Evolutionary conservation across 1,140 invertebrate genomes (phyloP).

Genomic region (Psilanteris sp.): DNA sequence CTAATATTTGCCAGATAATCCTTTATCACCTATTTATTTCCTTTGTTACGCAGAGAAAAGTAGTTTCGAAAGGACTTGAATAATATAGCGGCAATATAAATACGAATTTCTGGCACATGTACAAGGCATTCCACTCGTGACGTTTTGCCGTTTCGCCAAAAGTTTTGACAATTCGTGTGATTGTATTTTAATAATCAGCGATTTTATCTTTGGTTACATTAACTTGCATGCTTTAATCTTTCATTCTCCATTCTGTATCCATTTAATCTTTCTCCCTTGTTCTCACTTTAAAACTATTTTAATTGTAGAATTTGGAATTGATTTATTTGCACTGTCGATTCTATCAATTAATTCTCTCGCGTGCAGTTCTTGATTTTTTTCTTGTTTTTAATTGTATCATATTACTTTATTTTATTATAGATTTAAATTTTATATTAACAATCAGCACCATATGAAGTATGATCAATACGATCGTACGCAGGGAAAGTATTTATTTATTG

Average conservation of each 20-base stretch:
- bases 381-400: slow-evolving; percentile 21
- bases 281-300: too few relatives aligned
- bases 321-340: slow-evolving; percentile 34
- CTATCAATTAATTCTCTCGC: slow-evolving; percentile 14
- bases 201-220: slow-evolving; percentile 29
- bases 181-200: slow-evolving; percentile 42
- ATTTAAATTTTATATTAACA: slow-evolving; percentile 40
- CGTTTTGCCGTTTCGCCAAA: slow-evolving; percentile 64
- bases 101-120: slow-evolving; percentile 76
- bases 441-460: slow-evolving; percentile 59
- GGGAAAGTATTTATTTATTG: slow-evolving; percentile 45
- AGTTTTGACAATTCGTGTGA: slow-evolving; percentile 49
- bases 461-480: slow-evolving; percentile 61
- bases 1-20: slow-evolving; percentile 15
- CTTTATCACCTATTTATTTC: background rate
- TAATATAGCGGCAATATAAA: slow-evolving; percentile 70
- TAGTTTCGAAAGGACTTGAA: slow-evolving; percentile 47
- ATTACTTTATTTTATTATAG: slow-evolving; percentile 23
- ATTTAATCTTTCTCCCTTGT: slow-evolving; percentile 5
- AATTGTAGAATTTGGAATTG: too few relatives aligned
- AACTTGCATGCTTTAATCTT: slow-evolving; percentile 12
- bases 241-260: slow-evolving; percentile 18
- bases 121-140: slow-evolving; percentile 76
- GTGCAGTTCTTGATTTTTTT: slow-evolving; percentile 22
- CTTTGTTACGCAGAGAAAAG: slow-evolving; percentile 62